These are phyloP conservation scores for Arrhopalites spinosus DNA, from an alignment of 2,888 invertebrate species.

Conservation along the genomic window DNA sequence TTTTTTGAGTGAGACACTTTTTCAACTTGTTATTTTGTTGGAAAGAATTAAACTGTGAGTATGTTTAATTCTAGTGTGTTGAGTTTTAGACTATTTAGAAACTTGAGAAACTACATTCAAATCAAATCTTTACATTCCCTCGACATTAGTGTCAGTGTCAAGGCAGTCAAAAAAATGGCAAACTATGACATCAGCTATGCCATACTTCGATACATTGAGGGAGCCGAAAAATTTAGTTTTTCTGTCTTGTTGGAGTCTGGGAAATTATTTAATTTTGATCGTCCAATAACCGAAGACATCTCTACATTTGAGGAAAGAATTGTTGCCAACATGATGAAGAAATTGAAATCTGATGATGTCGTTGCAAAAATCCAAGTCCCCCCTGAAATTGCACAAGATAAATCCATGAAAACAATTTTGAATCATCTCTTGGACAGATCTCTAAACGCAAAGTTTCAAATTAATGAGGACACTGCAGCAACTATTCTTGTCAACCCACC, in stretches of 20 bases:
- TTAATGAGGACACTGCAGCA: slow-evolving; percentile 43
- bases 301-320: slow-evolving; percentile 44
- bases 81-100: too few species aligned
- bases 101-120: too few species aligned
- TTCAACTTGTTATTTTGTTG: too few species aligned
- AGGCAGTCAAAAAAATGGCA: neutral
- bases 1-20: too few species aligned
- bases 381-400: neutral
- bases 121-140: neutral
- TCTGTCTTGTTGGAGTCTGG: slow-evolving; percentile 65
- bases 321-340: slow-evolving; percentile 50
- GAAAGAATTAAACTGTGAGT: too few species aligned
- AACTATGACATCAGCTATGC: slow-evolving; percentile 58
- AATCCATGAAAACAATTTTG: neutral
- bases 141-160: neutral
- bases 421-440: neutral
- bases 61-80: too few species aligned
- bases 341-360: slow-evolving; percentile 42
- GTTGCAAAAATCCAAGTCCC: neutral
- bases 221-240: slow-evolving; percentile 64
- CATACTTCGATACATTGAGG: slow-evolving; percentile 64
- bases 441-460: slow-evolving; percentile 14
- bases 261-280: slow-evolving; percentile 61
- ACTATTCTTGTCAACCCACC: slow-evolving; percentile 52
- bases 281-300: slow-evolving; percentile 41